phyloP scores from a whole-genome alignment of 2,888 invertebrate species.

The Kuschelorhynchus macadamiae region DNA sequence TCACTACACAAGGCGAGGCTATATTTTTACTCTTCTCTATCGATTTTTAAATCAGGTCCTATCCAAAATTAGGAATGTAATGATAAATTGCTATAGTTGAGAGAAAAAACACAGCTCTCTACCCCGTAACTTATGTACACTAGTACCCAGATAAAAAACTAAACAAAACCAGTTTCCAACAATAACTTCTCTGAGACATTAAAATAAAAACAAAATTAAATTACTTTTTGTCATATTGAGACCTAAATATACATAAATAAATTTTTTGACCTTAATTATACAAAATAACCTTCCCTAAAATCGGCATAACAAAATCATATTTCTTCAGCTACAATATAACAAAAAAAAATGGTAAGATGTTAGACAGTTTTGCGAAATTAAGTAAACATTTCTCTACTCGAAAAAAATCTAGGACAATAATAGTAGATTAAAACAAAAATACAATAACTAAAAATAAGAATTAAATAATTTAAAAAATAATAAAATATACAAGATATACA shows the following conservation, averaged over 20 bases:
- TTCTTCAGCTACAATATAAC: background rate
- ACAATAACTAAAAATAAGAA: constrained; percentile 63
- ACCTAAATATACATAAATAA: too few species aligned
- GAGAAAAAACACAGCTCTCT: too few species aligned
- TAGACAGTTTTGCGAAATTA: constrained; percentile 31
- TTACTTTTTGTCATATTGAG: too few species aligned
- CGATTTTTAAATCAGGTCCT: too few species aligned
- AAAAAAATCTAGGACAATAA: constrained; percentile 6
- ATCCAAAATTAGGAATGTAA: too few species aligned
- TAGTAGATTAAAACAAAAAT: constrained; percentile 28
- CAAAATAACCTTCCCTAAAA: constrained; percentile 5
- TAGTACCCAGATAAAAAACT: background rate
- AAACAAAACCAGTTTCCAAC: background rate
- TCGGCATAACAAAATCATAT: constrained; percentile 19
- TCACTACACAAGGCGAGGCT: too few species aligned
- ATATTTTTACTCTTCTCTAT: too few species aligned
- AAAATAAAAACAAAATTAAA: too few species aligned
- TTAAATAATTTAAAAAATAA: constrained; percentile 67
- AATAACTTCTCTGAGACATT: background rate
- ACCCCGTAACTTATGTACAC: background rate
- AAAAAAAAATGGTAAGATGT: constrained; percentile 26
- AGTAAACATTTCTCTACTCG: constrained; percentile 22
- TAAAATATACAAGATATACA: constrained; percentile 69
- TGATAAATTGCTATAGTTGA: too few species aligned
- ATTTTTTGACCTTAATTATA: too few species aligned